Evolutionary conservation across 2,888 invertebrate species (phyloP).

Genomic region (Drosophila kambysellisi): DNA sequence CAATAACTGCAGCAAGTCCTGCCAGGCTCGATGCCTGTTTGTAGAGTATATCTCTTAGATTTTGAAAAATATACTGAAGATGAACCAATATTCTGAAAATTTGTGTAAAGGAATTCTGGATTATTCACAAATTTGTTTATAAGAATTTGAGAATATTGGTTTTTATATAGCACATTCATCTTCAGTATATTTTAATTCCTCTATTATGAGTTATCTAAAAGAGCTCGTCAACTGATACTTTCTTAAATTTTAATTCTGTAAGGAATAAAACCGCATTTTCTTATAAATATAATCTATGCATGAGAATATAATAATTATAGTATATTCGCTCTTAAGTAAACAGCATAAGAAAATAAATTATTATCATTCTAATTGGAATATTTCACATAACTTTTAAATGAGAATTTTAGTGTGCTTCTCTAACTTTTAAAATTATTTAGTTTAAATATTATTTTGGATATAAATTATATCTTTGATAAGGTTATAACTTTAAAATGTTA

Average conservation of each 20-base stretch:
- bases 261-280: neutral
- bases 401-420: neutral
- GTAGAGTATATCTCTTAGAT: too few relatives aligned
- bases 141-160: neutral
- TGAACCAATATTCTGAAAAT: too few relatives aligned
- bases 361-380: neutral
- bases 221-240: neutral
- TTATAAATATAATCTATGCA: neutral
- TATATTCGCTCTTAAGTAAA: rapidly evolving
- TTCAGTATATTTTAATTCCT: too few relatives aligned
- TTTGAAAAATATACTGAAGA: too few relatives aligned
- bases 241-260: neutral
- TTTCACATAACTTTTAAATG: too few relatives aligned
- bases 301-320: neutral
- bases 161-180: too few relatives aligned
- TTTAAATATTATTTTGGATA: neutral
- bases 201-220: neutral
- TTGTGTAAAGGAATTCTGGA: too few relatives aligned
- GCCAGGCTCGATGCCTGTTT: too few relatives aligned
- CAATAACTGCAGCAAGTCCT: neutral
- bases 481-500: too few relatives aligned
- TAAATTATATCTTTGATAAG: neutral
- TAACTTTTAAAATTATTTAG: neutral
- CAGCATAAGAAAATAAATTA: neutral
- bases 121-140: too few relatives aligned